Percentiles rank a stretch among this genome's conserved stretches.
Conservation (phyloP, 2,113 vertebrate genomes). For the Seriola aureovittata region DNA sequence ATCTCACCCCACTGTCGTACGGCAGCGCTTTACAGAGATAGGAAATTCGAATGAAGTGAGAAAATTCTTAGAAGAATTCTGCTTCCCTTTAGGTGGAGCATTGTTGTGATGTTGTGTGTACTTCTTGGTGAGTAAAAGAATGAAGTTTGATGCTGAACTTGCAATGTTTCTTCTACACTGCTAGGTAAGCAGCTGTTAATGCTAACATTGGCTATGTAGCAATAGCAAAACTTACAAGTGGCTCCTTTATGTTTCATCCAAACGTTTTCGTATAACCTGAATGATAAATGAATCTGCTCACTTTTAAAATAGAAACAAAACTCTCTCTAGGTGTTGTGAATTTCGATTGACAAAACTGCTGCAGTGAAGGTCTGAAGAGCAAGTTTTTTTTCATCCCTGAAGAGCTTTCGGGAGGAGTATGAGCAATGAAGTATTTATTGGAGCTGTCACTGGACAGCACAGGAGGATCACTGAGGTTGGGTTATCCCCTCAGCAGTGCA, state of each 20-base stretch:
- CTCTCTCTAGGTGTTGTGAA: not conserved
- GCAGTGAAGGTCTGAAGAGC: conserved; percentile 5
- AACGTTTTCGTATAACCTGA: not conserved
- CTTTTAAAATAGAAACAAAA: not conserved
- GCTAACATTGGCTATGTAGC: too few species aligned
- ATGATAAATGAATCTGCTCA: not conserved
- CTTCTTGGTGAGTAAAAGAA: too few species aligned
- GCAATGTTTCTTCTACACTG: too few species aligned
- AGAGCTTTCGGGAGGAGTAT: conserved; percentile 16
- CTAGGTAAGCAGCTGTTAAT: too few species aligned
- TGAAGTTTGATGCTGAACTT: too few species aligned
- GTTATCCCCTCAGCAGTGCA: conserved; percentile 34
- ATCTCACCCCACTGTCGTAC: conserved; percentile 30
- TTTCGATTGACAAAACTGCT: conserved; percentile 6
- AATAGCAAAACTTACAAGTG: too few species aligned
- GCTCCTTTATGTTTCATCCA: too few species aligned
- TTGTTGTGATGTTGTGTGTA: not conserved
- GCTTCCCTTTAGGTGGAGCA: conserved; percentile 7
- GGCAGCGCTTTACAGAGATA: conserved; percentile 26
- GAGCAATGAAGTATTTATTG: conserved; percentile 65
- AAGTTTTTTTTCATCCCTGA: conserved; percentile 3
- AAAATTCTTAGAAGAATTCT: conserved; percentile 26
- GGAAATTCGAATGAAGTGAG: not conserved
- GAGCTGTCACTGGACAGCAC: conserved; percentile 37
- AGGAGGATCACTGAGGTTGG: conserved; percentile 33